Evolutionary conservation across 92 coral and sea anemone species (phyloP), one percentile per base, ranked within the genome.

Genomic region (Umimayanthus chanpuru): DNA sequence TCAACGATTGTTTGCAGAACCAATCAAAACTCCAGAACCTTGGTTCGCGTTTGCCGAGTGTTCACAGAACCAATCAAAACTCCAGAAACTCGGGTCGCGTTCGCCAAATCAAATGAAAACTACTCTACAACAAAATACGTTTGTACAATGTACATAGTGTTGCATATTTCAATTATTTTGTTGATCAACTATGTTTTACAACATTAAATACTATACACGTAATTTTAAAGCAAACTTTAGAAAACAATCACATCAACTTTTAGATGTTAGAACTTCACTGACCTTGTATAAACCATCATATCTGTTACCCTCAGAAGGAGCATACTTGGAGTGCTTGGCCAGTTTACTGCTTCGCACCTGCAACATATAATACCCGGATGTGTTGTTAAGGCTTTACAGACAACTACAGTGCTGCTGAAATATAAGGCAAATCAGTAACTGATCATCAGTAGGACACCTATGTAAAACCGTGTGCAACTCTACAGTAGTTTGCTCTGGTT

Each of bases 231-330:
- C 58, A 2, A 15, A 2, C 10, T 76, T 15, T 38, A 2, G 9
- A 76, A 76, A 76, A 76, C 6, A 4, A 20, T 15, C 8, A 40
- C 53, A 78, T 40, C 9, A 40, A 43, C 43, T 15, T 26, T 43
- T 43, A 79, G 26, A 11, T 10, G 18, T 4, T 43, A 25, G n/a
- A 9, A 18, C 36, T 1, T 53, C 9, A 68, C 89, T 44, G 32
- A 95, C 99, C 99, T 97, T 97, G 79, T 97, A 97, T 8, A 97
- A 94, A 4, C 99, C 99, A 84, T 97, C 99, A 75, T 95, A 97
- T 94, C 99, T 84, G 89, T 97, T 97, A 1, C 99, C 99, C 73
- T 91, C 94, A 16, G 77, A 83, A 10, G 99, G 99, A 41, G 99
- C 99, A 85, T 88, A 95, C 75, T 94, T 93, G 38, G 99, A 97